These are phyloP conservation scores for Myripristis murdjan DNA, from an alignment of 2,797 vertebrate species.

Conservation along the genomic window DNA sequence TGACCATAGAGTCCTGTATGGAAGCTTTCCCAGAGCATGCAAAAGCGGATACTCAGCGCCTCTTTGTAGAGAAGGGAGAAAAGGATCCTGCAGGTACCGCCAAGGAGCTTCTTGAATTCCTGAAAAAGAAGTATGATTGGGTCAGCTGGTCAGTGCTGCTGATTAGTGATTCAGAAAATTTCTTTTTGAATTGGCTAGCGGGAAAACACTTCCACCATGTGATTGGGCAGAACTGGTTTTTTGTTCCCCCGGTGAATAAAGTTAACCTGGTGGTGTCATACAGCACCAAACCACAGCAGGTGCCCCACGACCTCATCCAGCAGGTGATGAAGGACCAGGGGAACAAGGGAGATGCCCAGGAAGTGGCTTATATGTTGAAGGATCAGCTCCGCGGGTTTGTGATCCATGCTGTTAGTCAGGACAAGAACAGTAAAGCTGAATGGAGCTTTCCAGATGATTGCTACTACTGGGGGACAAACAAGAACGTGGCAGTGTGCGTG, in stretches of 20 bases:
- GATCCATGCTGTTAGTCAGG: slow-evolving; percentile 83
- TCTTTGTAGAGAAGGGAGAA: slow-evolving; percentile 75
- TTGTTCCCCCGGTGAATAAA: slow-evolving; percentile 80
- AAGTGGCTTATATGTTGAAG: slow-evolving; percentile 80
- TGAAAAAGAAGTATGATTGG: no score
- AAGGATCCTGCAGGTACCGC: slow-evolving; percentile 67
- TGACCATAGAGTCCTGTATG: no score
- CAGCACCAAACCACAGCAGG: no score
- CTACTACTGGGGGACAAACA: slow-evolving; percentile 89
- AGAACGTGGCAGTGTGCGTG: slow-evolving; percentile 82
- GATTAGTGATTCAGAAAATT: slow-evolving; percentile 80
- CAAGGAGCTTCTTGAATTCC: slow-evolving; percentile 76
- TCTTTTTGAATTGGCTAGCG: slow-evolving; percentile 81
- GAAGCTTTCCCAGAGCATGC: no score
- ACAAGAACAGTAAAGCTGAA: slow-evolving; percentile 81
- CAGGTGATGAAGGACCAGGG: slow-evolving; percentile 78
- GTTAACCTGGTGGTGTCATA: slow-evolving; percentile 81
- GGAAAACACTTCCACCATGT: slow-evolving; percentile 84
- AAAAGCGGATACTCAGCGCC: slow-evolving; percentile 66
- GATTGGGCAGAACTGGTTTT: slow-evolving; percentile 81
- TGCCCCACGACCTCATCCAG: no score
- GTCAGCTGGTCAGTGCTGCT: no score
- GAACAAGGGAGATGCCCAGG: slow-evolving; percentile 76
- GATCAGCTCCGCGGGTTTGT: slow-evolving; percentile 82
- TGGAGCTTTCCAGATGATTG: slow-evolving; percentile 86